A percentile compares a stretch with the other conserved stretches of the same genome.
Evolutionary conservation across 2,797 vertebrate species (phyloP).

Genomic region (Notamacropus eugenii): DNA sequence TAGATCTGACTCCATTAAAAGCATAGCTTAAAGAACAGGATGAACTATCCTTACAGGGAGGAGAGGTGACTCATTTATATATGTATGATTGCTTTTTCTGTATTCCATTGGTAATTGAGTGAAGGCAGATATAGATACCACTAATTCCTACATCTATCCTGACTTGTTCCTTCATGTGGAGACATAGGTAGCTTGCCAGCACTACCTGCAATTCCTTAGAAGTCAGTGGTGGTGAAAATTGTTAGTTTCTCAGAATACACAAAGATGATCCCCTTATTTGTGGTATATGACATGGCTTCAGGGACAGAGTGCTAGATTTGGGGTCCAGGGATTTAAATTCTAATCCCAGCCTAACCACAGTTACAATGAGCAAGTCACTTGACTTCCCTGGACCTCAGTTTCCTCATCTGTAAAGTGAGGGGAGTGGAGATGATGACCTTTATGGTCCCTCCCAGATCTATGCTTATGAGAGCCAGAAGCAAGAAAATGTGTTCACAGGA

Average conservation of each 20-base stretch:
- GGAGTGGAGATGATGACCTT: neutral
- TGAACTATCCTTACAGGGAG: neutral
- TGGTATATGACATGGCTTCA: neutral
- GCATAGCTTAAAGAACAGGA: neutral
- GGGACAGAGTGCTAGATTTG: neutral
- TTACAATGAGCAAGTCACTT: neutral
- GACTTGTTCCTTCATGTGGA: neutral
- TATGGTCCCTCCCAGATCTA: neutral
- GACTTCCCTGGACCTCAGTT: neutral
- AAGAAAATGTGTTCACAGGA: neutral
- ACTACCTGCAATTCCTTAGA: neutral
- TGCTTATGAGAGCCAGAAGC: neutral
- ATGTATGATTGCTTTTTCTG: neutral
- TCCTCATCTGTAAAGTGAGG: neutral
- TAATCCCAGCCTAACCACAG: neutral
- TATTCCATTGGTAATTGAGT: neutral
- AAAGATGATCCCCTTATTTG: neutral
- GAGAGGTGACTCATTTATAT: neutral
- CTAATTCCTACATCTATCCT: neutral
- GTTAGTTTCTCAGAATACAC: neutral
- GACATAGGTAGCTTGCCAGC: neutral
- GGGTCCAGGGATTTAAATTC: neutral
- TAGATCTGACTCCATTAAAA: constrained; percentile 17
- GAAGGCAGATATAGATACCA: neutral
- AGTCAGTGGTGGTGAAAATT: neutral